Evolutionary conservation across 2,888 invertebrate species (phyloP).

Genomic region (Cryptus viduatorius): DNA sequence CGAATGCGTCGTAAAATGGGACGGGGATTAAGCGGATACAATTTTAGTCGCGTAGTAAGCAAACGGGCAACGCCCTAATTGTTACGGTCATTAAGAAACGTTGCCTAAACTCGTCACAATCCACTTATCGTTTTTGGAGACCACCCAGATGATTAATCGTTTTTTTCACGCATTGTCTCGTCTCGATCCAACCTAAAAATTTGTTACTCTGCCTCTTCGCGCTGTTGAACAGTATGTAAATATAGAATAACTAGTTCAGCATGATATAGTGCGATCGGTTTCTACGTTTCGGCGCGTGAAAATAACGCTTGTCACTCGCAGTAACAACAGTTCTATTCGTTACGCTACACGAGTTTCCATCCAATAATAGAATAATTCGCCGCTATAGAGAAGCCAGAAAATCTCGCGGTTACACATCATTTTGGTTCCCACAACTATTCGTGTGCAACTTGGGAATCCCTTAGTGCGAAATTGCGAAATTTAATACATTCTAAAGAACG

Average conservation of each 20-base stretch:
- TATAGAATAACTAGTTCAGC: slow-evolving; percentile 58
- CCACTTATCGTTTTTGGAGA: slow-evolving; percentile 2
- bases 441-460: slow-evolving; percentile 55
- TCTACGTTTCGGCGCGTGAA: slow-evolving; percentile 25
- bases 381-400: slow-evolving; percentile 44
- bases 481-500: slow-evolving; percentile 26
- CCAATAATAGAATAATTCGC: slow-evolving; percentile 62
- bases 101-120: background rate
- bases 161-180: slow-evolving; percentile 3
- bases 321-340: slow-evolving; percentile 42
- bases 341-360: slow-evolving; percentile 44
- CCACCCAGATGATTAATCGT: slow-evolving; percentile 19
- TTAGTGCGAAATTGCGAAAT: slow-evolving; percentile 55
- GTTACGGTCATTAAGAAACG: slow-evolving; percentile 2
- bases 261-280: slow-evolving; percentile 32
- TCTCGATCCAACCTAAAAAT: slow-evolving; percentile 7
- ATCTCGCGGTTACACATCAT: slow-evolving; percentile 8
- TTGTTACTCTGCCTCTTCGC: background rate
- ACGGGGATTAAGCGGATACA: background rate
- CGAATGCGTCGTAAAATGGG: background rate
- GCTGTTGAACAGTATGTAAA: slow-evolving; percentile 30
- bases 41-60: background rate
- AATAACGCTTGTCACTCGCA: slow-evolving; percentile 39
- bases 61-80: background rate
- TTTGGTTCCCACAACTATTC: slow-evolving; percentile 33